Conservation (phyloP, 2,888 invertebrate species). For the Apamea anceps region DNA sequence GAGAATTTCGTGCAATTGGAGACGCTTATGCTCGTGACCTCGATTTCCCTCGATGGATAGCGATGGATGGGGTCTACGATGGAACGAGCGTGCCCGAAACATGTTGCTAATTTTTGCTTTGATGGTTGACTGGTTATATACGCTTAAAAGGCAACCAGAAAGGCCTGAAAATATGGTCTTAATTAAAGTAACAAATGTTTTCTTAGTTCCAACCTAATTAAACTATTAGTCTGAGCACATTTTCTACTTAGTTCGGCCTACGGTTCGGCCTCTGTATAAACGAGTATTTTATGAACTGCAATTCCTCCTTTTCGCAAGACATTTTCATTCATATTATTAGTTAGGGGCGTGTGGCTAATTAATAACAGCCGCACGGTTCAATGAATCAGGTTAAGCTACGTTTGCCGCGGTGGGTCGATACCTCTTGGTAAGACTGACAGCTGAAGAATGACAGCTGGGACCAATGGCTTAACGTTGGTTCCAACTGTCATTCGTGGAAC, state of each 20-base stretch:
- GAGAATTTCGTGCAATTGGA: neutral
- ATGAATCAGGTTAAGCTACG: too few species aligned
- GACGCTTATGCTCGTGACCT: neutral
- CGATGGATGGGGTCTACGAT: neutral
- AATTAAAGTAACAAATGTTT: neutral
- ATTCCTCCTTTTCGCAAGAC: neutral
- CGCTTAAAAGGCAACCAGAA: neutral
- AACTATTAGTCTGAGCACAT: too few species aligned
- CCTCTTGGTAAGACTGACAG: too few species aligned
- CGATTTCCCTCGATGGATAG: neutral
- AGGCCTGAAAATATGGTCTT: neutral
- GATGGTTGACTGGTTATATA: neutral
- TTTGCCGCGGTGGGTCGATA: too few species aligned
- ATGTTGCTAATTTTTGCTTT: neutral
- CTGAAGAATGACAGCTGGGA: too few species aligned
- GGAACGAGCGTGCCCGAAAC: neutral
- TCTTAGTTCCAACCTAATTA: neutral
- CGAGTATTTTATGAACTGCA: neutral
- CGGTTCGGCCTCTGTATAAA: neutral
- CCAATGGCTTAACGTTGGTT: too few species aligned
- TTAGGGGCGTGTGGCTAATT: too few species aligned
- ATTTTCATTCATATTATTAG: conserved; percentile 5
- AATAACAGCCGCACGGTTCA: too few species aligned
- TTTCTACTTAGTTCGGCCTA: neutral
- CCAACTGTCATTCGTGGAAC: too few species aligned